Evolutionary conservation across 1,140 invertebrate species (phyloP).

Genomic region (Manduca sexta): DNA sequence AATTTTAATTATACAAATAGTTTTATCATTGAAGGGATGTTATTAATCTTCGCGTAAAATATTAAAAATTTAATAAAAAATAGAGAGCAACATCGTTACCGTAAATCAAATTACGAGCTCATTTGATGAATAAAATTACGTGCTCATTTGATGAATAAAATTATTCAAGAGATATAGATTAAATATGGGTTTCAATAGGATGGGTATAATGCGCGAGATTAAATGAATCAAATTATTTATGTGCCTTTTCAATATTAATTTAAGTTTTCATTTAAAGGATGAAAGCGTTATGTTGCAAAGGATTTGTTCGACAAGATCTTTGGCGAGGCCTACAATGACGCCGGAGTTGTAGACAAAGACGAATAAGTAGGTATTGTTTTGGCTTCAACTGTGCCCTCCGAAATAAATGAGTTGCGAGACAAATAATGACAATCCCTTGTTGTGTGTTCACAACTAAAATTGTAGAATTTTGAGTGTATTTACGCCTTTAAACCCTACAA

Average conservation of each 20-base stretch:
- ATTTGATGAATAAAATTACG: too few species aligned
- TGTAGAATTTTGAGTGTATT: background rate
- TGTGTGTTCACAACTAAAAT: slow-evolving; percentile 1
- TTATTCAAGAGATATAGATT: too few species aligned
- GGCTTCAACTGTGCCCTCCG: slow-evolving; percentile 19
- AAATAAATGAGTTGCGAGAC: slow-evolving; percentile 20
- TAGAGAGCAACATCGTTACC: too few species aligned
- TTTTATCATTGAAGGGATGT: too few species aligned
- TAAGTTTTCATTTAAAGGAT: slow-evolving; percentile 46
- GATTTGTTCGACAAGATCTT: slow-evolving; percentile 44
- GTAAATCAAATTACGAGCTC: too few species aligned
- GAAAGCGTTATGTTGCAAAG: slow-evolving; percentile 44
- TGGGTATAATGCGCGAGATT: too few species aligned
- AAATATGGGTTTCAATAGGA: too few species aligned
- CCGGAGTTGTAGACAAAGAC: slow-evolving; percentile 20
- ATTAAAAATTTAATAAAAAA: too few species aligned
- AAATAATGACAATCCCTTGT: slow-evolving; percentile 7
- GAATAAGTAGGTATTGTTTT: slow-evolving; percentile 33
- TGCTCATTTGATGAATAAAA: too few species aligned
- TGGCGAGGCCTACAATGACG: slow-evolving; percentile 23
- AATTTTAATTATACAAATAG: too few species aligned
- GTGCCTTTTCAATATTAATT: slow-evolving; percentile 41
- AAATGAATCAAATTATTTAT: slow-evolving; percentile 12
- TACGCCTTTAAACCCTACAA: too few species aligned
- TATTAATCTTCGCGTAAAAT: too few species aligned